Evolutionary conservation across 2,888 invertebrate species (phyloP).

Genomic region (Germaria angustata): DNA sequence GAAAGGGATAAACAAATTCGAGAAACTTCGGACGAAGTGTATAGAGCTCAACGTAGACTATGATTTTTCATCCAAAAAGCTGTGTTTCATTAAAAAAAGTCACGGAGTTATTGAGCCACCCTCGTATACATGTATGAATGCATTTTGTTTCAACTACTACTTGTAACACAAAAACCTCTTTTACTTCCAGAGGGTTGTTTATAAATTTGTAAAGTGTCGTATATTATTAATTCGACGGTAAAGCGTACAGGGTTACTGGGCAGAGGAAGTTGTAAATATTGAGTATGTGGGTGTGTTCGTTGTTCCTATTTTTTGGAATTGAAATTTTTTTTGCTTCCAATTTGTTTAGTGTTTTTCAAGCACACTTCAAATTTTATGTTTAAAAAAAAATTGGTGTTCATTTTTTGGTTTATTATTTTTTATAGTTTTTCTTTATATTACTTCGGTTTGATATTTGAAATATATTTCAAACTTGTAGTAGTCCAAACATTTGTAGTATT

Average conservation of each 20-base stretch:
- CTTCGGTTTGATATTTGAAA: conserved; percentile 6
- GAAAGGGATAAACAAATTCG: too few species aligned
- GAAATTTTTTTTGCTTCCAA: not conserved
- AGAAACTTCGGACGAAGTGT: too few species aligned
- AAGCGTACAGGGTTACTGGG: not conserved
- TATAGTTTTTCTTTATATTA: not conserved
- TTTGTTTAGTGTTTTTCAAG: conserved; percentile 33
- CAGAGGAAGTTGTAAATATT: not conserved
- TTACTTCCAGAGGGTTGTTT: conserved; percentile 41
- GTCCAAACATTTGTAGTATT: conserved; percentile 12
- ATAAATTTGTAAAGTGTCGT: conserved; percentile 3
- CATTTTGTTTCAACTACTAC: conserved; percentile 1
- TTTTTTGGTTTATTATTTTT: not conserved
- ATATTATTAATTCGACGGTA: not conserved
- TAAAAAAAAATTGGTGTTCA: not conserved
- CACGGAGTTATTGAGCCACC: too few species aligned
- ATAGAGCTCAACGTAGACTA: too few species aligned
- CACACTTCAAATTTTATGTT: conserved; percentile 23
- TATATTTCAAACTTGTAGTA: conserved; percentile 19
- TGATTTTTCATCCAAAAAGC: too few species aligned
- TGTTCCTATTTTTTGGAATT: not conserved
- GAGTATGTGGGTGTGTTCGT: not conserved
- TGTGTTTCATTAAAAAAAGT: too few species aligned
- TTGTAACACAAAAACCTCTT: not conserved
- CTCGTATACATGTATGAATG: too few species aligned